Evolutionary conservation across 2,888 invertebrate species (phyloP), one percentile per base, ranked within the genome.

Genomic region (Stenoptilia bipunctidactyla): DNA sequence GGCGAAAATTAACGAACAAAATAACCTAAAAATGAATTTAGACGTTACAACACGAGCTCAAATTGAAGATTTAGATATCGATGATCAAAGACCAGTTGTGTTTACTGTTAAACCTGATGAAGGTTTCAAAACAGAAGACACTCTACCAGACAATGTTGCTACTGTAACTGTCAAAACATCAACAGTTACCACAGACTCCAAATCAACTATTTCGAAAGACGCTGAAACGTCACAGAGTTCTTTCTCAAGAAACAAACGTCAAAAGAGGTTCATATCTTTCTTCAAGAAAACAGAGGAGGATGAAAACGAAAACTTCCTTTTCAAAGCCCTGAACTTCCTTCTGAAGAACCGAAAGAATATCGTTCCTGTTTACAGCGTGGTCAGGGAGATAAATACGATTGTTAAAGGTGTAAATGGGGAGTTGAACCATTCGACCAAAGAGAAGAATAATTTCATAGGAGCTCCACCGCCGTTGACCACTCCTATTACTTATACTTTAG

Each of bases 341-440:
- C 40, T 66, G 0, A 66, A 55, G 34, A 62, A 74, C 25, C 53
- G 69, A 0, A 64, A 51, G 37, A 64, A 52, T 6, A 55, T 70
- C 0, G 30, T 70, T 0, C 80, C 79, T 1, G 59, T 77, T 0
- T 56, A 74, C 1, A 68, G 67, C 0, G 68, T 77, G 0, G 63
- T 72, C 44, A 43, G 76, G 4, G 79, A 79, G 34, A 71, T 80
- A 1, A 70, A 61, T 15, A 76, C 80, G 0, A 36, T 76, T 2
- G 67, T 79, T 0, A 70, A 58, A 35, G 73, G 66, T 4, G 61
- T 50, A 0, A 68, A 67, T 2, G 70, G 74, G 0, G 73, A 76
- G 36, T 40, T 77, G 1, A 70, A 56, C 15, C 72, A 80, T 34
- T 40, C 54, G 0, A 54, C 58, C 0, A 69, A 58, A 35, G 79